Conservation (phyloP, 2,888 invertebrate species). For the Drosophila fungiperda region DNA sequence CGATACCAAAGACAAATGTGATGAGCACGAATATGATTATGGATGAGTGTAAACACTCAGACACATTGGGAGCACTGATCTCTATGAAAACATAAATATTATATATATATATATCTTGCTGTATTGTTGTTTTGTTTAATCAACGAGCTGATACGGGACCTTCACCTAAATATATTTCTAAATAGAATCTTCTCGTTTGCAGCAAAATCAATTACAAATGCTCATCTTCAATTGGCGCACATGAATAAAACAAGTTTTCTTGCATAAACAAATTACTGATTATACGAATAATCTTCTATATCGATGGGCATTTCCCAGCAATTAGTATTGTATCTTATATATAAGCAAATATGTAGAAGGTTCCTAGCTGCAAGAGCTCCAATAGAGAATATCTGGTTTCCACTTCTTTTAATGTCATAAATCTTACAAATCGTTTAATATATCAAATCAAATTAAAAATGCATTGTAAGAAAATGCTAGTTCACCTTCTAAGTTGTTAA, state of each 20-base stretch:
- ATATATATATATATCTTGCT: background rate
- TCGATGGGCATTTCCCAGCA: background rate
- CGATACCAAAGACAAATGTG: slow-evolving; percentile 39
- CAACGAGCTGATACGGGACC: background rate
- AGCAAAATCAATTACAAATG: background rate
- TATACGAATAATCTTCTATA: background rate
- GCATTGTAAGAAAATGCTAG: background rate
- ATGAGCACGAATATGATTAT: slow-evolving; percentile 11
- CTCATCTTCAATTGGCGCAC: background rate
- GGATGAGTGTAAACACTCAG: background rate
- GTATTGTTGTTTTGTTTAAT: background rate
- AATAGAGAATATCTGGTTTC: background rate
- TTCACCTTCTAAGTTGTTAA: background rate
- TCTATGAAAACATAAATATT: background rate
- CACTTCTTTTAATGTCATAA: background rate
- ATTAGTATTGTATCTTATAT: background rate
- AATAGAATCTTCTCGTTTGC: background rate
- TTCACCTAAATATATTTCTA: background rate
- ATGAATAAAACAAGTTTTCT: background rate
- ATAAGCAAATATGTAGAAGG: background rate
- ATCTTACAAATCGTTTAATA: background rate
- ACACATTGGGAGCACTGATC: slow-evolving; percentile 15
- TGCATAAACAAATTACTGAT: background rate
- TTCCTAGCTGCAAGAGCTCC: background rate
- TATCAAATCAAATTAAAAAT: background rate